Percentiles rank a stretch among this genome's conserved stretches.
These are phyloP conservation scores for Acomys russatus DNA, from an alignment of 2,797 vertebrate genomes.

Conservation along the genomic window DNA sequence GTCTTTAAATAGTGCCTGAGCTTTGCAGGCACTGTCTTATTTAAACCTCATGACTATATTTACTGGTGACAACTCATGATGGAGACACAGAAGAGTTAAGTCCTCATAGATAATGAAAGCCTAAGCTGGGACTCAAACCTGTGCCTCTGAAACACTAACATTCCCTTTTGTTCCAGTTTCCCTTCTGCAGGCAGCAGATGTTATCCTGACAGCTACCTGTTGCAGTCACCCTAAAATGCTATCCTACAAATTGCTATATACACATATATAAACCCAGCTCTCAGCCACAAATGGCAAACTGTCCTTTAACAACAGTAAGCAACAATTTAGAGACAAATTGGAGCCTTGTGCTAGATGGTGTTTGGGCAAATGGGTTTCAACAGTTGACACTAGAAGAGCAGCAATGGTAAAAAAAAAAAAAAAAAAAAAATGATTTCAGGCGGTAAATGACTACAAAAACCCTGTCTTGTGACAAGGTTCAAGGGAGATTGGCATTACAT, in stretches of 20 bases:
- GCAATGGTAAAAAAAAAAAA: constrained; percentile 68
- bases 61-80: constrained; percentile 17
- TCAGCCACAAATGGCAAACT: constrained; percentile 77
- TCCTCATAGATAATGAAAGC: constrained; percentile 17
- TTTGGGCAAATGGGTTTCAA: constrained; percentile 82
- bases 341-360: constrained; percentile 36
- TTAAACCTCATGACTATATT: constrained; percentile 60
- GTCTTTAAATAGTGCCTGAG: not conserved
- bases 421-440: constrained; percentile 65
- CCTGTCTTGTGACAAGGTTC: constrained; percentile 15
- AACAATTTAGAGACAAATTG: constrained; percentile 76
- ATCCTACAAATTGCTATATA: constrained; percentile 77
- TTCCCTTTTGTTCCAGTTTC: constrained; percentile 12
- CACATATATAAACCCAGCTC: constrained; percentile 76
- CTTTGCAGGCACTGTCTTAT: not conserved
- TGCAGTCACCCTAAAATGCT: constrained; percentile 72
- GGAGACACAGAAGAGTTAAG: constrained; percentile 46
- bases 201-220: constrained; percentile 66
- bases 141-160: constrained; percentile 30
- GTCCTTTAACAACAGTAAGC: constrained; percentile 78
- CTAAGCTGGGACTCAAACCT: constrained; percentile 65
- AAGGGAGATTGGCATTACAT: not conserved
- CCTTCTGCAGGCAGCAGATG: constrained; percentile 52
- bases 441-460: constrained; percentile 67
- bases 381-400: constrained; percentile 74